Conservation (phyloP, 2,113 vertebrate genomes). For the Syrmaticus mikado region DNA sequence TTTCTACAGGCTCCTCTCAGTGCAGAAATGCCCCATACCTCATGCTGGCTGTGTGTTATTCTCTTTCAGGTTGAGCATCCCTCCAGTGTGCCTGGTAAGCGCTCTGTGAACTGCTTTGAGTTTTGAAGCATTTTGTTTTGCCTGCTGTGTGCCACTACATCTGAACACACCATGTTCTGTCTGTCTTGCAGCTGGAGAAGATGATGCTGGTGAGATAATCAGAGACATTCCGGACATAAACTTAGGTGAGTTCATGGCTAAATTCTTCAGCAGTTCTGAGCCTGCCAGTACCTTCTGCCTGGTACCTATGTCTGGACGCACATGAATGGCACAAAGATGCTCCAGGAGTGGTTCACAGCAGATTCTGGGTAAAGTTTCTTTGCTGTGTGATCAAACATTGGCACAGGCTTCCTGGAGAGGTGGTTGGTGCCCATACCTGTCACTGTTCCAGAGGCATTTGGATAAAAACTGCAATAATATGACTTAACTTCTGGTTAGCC, state of each 20-base stretch:
- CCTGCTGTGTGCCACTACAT: neutral
- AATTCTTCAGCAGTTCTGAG: neutral
- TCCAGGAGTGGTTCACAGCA: neutral
- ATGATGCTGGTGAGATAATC: constrained; percentile 20
- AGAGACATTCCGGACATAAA: constrained; percentile 80
- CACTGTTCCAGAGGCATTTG: neutral
- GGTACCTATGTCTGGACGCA: neutral
- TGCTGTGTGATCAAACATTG: neutral
- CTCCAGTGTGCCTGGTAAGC: constrained; percentile 66
- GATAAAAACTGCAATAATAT: neutral
- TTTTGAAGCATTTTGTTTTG: neutral
- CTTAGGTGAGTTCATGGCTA: constrained; percentile 66
- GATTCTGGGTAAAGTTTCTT: neutral
- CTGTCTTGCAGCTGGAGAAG: constrained; percentile 20
- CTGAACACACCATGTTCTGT: neutral
- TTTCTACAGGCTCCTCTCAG: neutral
- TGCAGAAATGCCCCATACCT: neutral
- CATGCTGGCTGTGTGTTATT: neutral
- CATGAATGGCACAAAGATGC: neutral
- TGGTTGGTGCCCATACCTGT: neutral
- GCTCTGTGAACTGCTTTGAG: neutral
- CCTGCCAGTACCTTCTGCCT: neutral
- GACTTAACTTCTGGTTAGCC: neutral
- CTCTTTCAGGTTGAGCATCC: constrained; percentile 58
- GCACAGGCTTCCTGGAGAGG: neutral